Evolutionary conservation across 2,797 vertebrate genomes (phyloP).

Genomic region (Phoxinus dragarum): DNA sequence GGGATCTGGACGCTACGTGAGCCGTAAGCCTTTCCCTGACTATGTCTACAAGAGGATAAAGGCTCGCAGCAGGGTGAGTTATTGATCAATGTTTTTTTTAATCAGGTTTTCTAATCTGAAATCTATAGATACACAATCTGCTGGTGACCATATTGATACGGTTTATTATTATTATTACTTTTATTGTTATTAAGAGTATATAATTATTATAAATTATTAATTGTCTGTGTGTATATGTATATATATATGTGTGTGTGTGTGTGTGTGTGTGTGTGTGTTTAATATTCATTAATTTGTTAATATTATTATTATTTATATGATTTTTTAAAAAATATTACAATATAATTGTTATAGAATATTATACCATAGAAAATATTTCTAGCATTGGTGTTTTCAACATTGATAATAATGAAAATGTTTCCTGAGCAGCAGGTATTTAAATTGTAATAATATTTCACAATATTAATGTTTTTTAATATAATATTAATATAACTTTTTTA

Average conservation of each 20-base stretch:
- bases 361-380: not conserved
- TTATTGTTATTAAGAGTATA: too few relatives aligned
- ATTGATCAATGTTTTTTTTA: not conserved
- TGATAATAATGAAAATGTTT: not conserved
- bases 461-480: not conserved
- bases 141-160: not conserved
- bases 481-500: not conserved
- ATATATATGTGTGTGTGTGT: too few relatives aligned
- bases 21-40: slow-evolving; percentile 94
- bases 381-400: not conserved
- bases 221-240: too few relatives aligned
- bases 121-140: not conserved
- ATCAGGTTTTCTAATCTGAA: not conserved
- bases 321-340: too few relatives aligned
- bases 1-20: slow-evolving; percentile 90
- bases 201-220: too few relatives aligned
- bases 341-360: not conserved
- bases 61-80: slow-evolving; percentile 92
- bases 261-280: not conserved
- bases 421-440: not conserved
- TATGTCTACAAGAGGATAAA: slow-evolving; percentile 99
- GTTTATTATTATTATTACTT: not conserved
- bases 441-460: not conserved
- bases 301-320: not conserved
- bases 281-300: not conserved